Percentiles rank a stretch among this genome's conserved stretches.
Evolutionary conservation across 2,797 vertebrate species (phyloP).

Genomic region (Enteromius afrohamiltoni): DNA sequence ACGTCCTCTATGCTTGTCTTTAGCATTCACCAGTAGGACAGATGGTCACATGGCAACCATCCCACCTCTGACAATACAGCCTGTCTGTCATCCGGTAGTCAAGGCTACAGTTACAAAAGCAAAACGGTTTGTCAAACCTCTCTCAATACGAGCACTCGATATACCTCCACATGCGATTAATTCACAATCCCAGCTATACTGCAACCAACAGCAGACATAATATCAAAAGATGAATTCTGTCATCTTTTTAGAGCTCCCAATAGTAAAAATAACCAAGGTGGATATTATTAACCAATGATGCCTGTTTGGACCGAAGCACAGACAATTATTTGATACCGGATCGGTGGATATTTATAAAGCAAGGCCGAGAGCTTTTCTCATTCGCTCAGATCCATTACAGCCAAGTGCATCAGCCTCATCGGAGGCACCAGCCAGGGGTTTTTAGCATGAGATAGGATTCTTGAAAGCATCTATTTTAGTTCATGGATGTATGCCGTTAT

Average conservation of each 20-base stretch:
- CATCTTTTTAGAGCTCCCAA: slow-evolving; percentile 50
- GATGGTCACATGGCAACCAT: slow-evolving; percentile 50
- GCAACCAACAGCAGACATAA: not conserved
- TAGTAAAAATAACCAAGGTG: slow-evolving; percentile 68
- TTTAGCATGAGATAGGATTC: slow-evolving; percentile 77
- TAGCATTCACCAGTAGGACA: slow-evolving; percentile 37
- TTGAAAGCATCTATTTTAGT: slow-evolving; percentile 86
- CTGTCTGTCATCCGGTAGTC: slow-evolving; percentile 48
- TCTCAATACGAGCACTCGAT: slow-evolving; percentile 19
- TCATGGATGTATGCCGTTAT: slow-evolving; percentile 75
- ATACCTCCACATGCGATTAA: not conserved
- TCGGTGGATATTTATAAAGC: slow-evolving; percentile 80
- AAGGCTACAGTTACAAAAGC: slow-evolving; percentile 45
- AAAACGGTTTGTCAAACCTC: slow-evolving; percentile 22
- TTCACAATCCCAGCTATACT: not conserved
- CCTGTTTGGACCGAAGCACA: slow-evolving; percentile 68
- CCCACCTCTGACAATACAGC: slow-evolving; percentile 46
- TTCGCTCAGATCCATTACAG: slow-evolving; percentile 79
- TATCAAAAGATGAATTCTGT: not conserved
- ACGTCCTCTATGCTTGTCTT: slow-evolving; percentile 39
- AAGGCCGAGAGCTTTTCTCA: slow-evolving; percentile 73
- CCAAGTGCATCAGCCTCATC: slow-evolving; percentile 55
- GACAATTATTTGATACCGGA: slow-evolving; percentile 76
- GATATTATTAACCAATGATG: slow-evolving; percentile 66
- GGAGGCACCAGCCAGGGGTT: slow-evolving; percentile 67